These are phyloP conservation scores for Cosmia pyralina DNA, from an alignment of 2,888 invertebrate species.

Conservation along the genomic window DNA sequence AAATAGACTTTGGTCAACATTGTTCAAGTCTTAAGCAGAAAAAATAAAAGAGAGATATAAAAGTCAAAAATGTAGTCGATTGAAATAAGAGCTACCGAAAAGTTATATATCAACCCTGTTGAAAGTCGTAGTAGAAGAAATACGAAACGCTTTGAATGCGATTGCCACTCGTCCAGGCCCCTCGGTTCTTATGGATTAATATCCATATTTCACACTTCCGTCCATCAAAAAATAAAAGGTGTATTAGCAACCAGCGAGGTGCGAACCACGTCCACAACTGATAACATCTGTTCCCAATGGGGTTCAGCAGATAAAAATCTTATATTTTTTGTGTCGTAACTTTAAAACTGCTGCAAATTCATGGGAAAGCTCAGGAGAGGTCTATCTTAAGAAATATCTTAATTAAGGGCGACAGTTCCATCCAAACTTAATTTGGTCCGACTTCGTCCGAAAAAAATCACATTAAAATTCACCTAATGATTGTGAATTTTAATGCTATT, in stretches of 20 bases:
- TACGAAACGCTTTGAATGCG: neutral
- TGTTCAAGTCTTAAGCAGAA: too few relatives aligned
- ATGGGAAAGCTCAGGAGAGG: constrained; percentile 36
- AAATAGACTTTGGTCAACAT: too few relatives aligned
- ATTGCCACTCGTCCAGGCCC: too few relatives aligned
- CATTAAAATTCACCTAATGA: constrained; percentile 24
- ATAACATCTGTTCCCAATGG: constrained; percentile 39
- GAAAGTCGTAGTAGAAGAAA: neutral
- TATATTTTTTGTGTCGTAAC: constrained; percentile 46
- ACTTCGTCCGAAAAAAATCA: constrained; percentile 37
- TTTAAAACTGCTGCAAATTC: constrained; percentile 57
- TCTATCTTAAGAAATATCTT: constrained; percentile 64
- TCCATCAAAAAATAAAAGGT: neutral
- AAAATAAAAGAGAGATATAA: neutral
- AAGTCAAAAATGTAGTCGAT: neutral
- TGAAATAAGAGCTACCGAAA: neutral
- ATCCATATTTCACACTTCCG: neutral
- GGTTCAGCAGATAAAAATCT: constrained; percentile 37
- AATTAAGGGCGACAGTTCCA: constrained; percentile 56
- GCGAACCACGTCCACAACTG: constrained; percentile 6
- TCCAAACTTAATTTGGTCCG: constrained; percentile 58
- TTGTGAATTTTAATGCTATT: too few relatives aligned
- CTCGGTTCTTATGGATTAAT: neutral
- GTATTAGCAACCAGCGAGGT: neutral
- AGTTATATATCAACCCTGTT: neutral